A percentile compares a stretch with the other conserved stretches of the same genome.
Conservation (phyloP, 1,140 invertebrate genomes). For the Reticulitermes speratus region DNA sequence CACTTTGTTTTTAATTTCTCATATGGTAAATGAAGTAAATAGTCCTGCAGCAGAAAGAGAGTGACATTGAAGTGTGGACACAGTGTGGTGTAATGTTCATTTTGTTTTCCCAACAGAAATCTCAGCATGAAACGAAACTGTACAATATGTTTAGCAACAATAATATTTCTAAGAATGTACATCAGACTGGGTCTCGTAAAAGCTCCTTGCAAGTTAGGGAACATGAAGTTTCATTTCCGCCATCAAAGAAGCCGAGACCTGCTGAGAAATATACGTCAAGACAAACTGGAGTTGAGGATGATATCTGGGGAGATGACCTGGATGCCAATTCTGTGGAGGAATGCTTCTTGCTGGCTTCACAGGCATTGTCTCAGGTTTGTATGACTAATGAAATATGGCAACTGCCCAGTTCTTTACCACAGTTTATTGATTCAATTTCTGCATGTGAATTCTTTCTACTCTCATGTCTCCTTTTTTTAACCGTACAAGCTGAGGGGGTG, state of each 20-base stretch:
- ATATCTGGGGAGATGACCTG: neutral
- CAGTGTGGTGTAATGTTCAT: neutral
- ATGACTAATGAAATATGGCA: too few relatives aligned
- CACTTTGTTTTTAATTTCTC: too few relatives aligned
- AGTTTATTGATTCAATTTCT: too few relatives aligned
- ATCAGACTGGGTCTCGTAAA: neutral
- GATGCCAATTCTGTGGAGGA: neutral
- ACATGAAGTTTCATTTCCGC: neutral
- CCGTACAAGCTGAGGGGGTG: too few relatives aligned
- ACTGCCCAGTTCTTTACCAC: too few relatives aligned
- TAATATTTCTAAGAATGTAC: neutral
- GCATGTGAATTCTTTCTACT: too few relatives aligned
- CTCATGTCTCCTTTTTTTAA: too few relatives aligned
- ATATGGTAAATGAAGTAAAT: too few relatives aligned
- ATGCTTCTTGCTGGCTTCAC: constrained; percentile 1
- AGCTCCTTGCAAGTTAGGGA: neutral
- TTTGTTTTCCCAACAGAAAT: neutral
- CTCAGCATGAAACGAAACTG: neutral
- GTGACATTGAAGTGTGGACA: too few relatives aligned
- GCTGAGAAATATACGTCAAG: neutral
- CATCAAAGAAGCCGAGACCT: neutral
- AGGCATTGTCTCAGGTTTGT: neutral
- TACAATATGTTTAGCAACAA: neutral
- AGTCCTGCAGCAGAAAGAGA: too few relatives aligned
- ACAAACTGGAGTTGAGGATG: neutral